These are phyloP conservation scores for Thecocarcelia acutangulata DNA, from an alignment of 2,888 invertebrate species.

Conservation along the genomic window DNA sequence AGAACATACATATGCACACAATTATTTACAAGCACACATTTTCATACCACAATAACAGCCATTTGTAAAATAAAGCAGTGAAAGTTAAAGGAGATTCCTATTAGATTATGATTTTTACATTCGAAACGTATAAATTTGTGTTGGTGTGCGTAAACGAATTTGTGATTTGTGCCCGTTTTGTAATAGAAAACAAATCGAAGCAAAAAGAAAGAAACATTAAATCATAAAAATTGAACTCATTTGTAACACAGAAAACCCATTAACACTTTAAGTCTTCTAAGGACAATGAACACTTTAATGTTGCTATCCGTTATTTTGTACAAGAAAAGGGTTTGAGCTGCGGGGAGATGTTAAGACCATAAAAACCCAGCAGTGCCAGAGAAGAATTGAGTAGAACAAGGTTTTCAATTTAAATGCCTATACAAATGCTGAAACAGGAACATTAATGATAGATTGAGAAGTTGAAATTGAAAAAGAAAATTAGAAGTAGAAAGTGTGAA, in stretches of 20 bases:
- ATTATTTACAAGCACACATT: background rate
- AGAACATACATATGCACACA: background rate
- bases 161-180: constrained; percentile 1
- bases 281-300: background rate
- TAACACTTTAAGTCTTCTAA: constrained; percentile 75
- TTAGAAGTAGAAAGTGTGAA: no score
- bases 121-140: background rate
- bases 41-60: background rate
- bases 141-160: background rate
- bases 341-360: no score
- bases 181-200: constrained; percentile 60
- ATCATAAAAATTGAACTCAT: constrained; percentile 79
- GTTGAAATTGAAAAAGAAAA: no score
- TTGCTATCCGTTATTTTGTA: background rate
- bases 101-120: background rate
- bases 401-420: no score
- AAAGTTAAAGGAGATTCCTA: constrained; percentile 23
- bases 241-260: constrained; percentile 80
- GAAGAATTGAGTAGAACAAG: no score
- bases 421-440: no score
- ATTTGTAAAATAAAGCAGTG: constrained; percentile 6
- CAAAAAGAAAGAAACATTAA: constrained; percentile 73
- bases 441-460: no score
- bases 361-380: no score
- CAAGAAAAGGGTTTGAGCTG: no score